Evolutionary conservation across 2,888 invertebrate species (phyloP).

Genomic region (Catotricha subobsoleta): DNA sequence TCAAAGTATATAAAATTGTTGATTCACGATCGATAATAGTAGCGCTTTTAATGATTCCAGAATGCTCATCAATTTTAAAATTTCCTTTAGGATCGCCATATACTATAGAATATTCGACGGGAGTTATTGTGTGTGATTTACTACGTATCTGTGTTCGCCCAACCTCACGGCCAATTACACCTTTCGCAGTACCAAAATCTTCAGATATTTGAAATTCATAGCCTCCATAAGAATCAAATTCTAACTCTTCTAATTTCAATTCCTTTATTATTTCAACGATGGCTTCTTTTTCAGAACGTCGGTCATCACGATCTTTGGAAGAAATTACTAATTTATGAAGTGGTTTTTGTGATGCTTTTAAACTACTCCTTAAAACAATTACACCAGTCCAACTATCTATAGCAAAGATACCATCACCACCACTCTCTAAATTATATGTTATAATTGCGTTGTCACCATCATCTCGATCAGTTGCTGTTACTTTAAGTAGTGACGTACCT

Average conservation of each 20-base stretch:
- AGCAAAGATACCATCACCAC: constrained; percentile 60
- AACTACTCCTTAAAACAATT: constrained; percentile 46
- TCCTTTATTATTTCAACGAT: constrained; percentile 62
- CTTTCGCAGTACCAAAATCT: constrained; percentile 48
- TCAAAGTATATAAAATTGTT: constrained; percentile 54
- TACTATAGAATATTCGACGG: constrained; percentile 50
- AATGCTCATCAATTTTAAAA: constrained; percentile 63
- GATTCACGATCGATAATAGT: constrained; percentile 72
- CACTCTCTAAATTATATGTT: constrained; percentile 59
- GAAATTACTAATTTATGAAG: constrained; percentile 57
- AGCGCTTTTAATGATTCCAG: constrained; percentile 60
- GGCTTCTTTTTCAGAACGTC: constrained; percentile 53
- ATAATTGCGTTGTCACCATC: constrained; percentile 74
- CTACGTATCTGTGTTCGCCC: constrained; percentile 54
- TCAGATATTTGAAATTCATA: constrained; percentile 72
- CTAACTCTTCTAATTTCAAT: constrained; percentile 49
- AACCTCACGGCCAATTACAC: constrained; percentile 50
- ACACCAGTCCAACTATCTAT: constrained; percentile 64
- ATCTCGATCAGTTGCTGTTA: constrained; percentile 71
- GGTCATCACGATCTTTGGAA: constrained; percentile 65
- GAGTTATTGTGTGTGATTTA: background rate
- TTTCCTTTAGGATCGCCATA: constrained; percentile 60
- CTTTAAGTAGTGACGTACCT: constrained; percentile 48
- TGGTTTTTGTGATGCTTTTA: constrained; percentile 43
- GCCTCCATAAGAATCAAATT: constrained; percentile 56